These are phyloP conservation scores for Cygnus atratus DNA, from an alignment of 2,113 vertebrate species.

Conservation along the genomic window DNA sequence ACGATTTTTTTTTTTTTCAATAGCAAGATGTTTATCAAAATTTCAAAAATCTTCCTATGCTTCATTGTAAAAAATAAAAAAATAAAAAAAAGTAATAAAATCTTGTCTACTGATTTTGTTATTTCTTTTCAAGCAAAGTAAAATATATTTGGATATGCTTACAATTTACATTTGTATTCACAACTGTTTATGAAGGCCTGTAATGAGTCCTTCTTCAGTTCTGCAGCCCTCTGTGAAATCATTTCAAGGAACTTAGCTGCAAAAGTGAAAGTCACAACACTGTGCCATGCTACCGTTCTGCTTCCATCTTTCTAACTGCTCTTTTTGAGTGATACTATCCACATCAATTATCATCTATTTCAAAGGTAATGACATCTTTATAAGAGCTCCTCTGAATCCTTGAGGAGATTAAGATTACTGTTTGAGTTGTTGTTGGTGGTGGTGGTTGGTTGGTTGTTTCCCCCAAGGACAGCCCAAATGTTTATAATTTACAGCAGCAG, in stretches of 20 bases:
- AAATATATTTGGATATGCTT: neutral
- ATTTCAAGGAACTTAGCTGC: neutral
- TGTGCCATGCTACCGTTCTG: neutral
- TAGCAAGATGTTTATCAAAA: neutral
- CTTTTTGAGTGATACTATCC: neutral
- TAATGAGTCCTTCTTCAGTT: neutral
- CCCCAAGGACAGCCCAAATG: neutral
- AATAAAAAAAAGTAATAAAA: neutral
- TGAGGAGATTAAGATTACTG: neutral
- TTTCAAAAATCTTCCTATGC: neutral
- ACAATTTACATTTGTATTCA: neutral
- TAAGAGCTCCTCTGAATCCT: neutral
- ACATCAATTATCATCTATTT: neutral
- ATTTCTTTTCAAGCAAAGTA: neutral
- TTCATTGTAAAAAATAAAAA: neutral
- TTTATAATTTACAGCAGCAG: neutral
- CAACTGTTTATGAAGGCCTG: neutral
- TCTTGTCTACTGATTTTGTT: neutral
- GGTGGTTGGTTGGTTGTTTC: too few relatives aligned
- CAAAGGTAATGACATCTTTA: neutral
- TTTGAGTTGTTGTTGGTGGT: neutral
- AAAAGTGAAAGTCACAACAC: neutral
- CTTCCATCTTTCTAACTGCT: neutral
- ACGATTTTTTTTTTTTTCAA: neutral
- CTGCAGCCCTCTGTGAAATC: neutral